A percentile compares a stretch with the other conserved stretches of the same genome.
Evolutionary conservation across 2,113 vertebrate species (phyloP).

Genomic region (Lepus americanus): DNA sequence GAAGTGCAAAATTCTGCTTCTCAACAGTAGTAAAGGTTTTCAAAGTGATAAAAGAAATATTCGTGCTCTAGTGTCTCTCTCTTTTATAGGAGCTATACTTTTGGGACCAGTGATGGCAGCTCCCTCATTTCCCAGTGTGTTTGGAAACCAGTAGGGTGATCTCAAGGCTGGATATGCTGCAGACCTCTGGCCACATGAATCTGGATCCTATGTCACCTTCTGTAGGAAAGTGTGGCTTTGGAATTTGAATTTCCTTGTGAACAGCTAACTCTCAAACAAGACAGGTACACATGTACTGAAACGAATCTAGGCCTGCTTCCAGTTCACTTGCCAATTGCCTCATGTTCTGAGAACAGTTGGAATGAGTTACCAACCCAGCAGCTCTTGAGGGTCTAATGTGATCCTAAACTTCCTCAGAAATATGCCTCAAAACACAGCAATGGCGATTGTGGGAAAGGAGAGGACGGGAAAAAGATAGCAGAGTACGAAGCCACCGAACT

Average conservation of each 20-base stretch:
- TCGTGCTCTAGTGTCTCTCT: conserved; percentile 52
- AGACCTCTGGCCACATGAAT: not conserved
- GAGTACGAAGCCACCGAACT: not conserved
- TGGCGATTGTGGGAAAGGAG: not conserved
- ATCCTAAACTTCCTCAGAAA: not conserved
- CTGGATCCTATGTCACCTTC: not conserved
- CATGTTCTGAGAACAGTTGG: conserved; percentile 2
- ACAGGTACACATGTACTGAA: not conserved
- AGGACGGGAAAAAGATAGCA: not conserved
- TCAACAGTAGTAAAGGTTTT: conserved; percentile 64
- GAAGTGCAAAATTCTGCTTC: conserved; percentile 63
- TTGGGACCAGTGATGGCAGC: not conserved
- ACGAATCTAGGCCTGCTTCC: not conserved
- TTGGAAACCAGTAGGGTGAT: conserved; percentile 2
- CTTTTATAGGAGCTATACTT: conserved; percentile 61
- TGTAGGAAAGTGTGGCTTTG: not conserved
- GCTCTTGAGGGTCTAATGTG: not conserved
- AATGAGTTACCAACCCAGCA: conserved; percentile 40
- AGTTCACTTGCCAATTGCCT: not conserved
- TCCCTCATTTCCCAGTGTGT: conserved; percentile 4
- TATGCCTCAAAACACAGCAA: not conserved
- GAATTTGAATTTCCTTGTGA: not conserved
- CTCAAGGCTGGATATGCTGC: not conserved
- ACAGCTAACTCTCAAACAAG: conserved; percentile 43
- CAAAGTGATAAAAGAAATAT: conserved; percentile 71